Evolutionary conservation across 2,797 vertebrate genomes (phyloP).

Genomic region (Rhynchonycteris naso): DNA sequence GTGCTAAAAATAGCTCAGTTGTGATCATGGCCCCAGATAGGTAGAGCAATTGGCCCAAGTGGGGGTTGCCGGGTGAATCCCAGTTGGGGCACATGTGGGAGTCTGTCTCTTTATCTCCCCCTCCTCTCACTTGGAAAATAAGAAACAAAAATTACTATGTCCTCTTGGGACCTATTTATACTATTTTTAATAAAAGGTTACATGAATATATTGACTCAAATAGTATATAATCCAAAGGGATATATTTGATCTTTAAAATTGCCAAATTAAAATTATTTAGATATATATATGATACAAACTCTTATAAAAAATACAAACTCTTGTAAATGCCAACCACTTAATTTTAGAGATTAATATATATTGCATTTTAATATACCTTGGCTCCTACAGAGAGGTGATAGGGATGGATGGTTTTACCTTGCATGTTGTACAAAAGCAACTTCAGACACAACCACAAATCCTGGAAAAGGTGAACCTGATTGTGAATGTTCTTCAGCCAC

Average conservation of each 20-base stretch:
- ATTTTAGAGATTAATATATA: background rate
- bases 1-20: too few species aligned
- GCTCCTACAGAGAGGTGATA: background rate
- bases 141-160: background rate
- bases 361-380: background rate
- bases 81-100: too few species aligned
- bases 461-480: background rate
- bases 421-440: conserved; percentile 28
- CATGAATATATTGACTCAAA: conserved; percentile 44
- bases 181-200: conserved; percentile 56
- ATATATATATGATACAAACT: background rate
- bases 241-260: conserved; percentile 50
- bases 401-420: conserved; percentile 10
- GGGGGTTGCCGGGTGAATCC: too few species aligned
- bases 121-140: too few species aligned
- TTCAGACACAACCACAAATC: background rate
- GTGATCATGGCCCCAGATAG: too few species aligned
- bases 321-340: conserved; percentile 10
- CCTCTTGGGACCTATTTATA: conserved; percentile 12
- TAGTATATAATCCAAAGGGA: conserved; percentile 23
- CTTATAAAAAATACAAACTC: conserved; percentile 24
- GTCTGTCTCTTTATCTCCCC: too few species aligned
- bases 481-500: background rate
- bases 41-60: too few species aligned
- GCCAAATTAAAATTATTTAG: conserved; percentile 26